These are phyloP conservation scores for Ophiodon elongatus DNA, from an alignment of 2,113 vertebrate genomes.

Conservation along the genomic window DNA sequence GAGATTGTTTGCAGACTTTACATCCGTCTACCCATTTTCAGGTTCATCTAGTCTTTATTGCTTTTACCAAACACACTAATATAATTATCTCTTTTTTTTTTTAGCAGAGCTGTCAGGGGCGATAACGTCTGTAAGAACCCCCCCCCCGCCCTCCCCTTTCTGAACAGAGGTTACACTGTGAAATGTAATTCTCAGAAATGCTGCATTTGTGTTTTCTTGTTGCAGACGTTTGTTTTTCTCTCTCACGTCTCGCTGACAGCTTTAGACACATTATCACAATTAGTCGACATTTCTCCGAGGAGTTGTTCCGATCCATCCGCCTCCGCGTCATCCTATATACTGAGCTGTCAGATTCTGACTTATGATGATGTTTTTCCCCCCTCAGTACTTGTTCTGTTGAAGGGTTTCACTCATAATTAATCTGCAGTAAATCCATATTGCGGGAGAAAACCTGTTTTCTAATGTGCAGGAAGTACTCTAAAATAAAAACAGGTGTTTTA, in stretches of 20 bases:
- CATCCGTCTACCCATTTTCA: slow-evolving; percentile 38
- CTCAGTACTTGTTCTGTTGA: background rate
- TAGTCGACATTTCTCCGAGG: slow-evolving; percentile 47
- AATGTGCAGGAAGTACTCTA: background rate
- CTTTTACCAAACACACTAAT: slow-evolving; percentile 43
- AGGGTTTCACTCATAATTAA: slow-evolving; percentile 37
- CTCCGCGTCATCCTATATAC: slow-evolving; percentile 16
- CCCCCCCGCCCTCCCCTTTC: slow-evolving; percentile 8
- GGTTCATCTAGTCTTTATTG: slow-evolving; percentile 44
- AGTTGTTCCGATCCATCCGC: slow-evolving; percentile 3
- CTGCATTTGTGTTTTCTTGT: slow-evolving; percentile 58
- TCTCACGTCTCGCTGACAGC: slow-evolving; percentile 32
- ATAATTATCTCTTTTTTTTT: slow-evolving; percentile 41
- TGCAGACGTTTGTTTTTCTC: background rate
- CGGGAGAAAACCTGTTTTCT: background rate
- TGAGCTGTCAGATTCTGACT: slow-evolving; percentile 30
- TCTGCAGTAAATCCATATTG: slow-evolving; percentile 20
- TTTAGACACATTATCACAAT: slow-evolving; percentile 59
- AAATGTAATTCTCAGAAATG: slow-evolving; percentile 53
- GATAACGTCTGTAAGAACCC: slow-evolving; percentile 33
- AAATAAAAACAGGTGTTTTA: slow-evolving; percentile 19
- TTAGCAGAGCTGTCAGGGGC: slow-evolving; percentile 42
- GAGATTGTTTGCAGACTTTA: slow-evolving; percentile 47
- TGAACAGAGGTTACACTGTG: slow-evolving; percentile 52
- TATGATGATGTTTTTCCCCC: slow-evolving; percentile 5